Conservation (phyloP, 2,888 invertebrate genomes). For the Lasioglossum calceatum region DNA sequence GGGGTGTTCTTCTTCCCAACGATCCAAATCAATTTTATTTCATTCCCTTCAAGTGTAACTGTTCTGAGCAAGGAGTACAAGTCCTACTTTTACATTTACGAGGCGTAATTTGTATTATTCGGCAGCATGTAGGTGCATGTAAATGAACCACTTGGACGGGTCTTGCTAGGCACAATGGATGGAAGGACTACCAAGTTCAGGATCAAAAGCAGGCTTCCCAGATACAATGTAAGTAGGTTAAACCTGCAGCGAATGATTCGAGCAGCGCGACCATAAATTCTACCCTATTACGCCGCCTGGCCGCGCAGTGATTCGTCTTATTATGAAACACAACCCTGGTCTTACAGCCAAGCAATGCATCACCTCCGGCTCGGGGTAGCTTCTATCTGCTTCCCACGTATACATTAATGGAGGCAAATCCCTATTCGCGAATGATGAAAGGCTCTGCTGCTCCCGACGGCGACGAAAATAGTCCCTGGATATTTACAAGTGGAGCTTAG, state of each 20-base stretch:
- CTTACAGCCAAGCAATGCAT: conserved; percentile 31
- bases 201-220: background rate
- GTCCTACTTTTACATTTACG: too few species aligned
- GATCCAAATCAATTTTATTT: too few species aligned
- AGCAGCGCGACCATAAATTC: conserved; percentile 36
- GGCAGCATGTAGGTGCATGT: too few species aligned
- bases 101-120: too few species aligned
- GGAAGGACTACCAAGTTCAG: background rate
- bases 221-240: conserved; percentile 38
- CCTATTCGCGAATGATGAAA: conserved; percentile 23
- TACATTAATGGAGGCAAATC: background rate
- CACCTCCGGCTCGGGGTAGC: conserved; percentile 26
- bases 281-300: conserved; percentile 37
- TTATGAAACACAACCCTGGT: conserved; percentile 55
- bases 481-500: conserved; percentile 44
- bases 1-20: too few species aligned
- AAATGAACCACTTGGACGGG: too few species aligned
- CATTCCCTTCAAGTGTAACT: too few species aligned
- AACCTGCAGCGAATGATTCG: conserved; percentile 31
- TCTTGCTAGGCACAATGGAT: background rate
- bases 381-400: conserved; percentile 8
- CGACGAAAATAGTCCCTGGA: conserved; percentile 10
- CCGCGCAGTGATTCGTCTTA: conserved; percentile 30
- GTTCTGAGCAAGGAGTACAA: too few species aligned
- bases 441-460: background rate